These are phyloP conservation scores for Florisuga fusca DNA, from an alignment of 2,797 vertebrate species.

Conservation along the genomic window DNA sequence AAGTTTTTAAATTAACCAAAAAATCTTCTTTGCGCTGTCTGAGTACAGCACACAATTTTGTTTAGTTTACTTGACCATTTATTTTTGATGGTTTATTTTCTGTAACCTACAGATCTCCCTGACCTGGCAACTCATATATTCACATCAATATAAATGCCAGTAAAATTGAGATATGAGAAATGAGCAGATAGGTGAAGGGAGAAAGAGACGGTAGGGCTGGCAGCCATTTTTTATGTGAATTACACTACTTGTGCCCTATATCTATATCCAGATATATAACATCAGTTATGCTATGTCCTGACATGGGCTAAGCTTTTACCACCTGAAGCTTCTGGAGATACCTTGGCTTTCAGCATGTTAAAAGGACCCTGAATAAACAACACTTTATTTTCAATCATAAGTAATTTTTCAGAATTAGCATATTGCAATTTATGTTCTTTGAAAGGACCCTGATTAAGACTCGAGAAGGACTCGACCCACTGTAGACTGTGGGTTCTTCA, in stretches of 20 bases:
- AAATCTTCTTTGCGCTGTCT: neutral
- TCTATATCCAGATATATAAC: neutral
- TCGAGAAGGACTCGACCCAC: neutral
- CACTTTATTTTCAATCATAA: neutral
- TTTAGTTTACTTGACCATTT: neutral
- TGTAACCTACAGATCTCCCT: neutral
- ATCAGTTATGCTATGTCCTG: neutral
- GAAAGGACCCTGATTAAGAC: neutral
- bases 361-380: neutral
- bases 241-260: neutral
- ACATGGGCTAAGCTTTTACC: neutral
- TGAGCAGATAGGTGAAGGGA: neutral
- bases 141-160: neutral
- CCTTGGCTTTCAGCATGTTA: neutral
- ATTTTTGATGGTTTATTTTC: constrained; percentile 4
- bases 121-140: neutral
- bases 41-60: neutral
- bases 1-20: neutral
- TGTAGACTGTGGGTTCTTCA: neutral
- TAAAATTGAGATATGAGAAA: constrained; percentile 31
- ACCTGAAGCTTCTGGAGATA: neutral
- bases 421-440: neutral
- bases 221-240: neutral
- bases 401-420: neutral
- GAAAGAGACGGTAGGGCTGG: neutral